phyloP scores from a whole-genome alignment of 2,888 invertebrate genomes.

The Schizotus pectinicornis region DNA sequence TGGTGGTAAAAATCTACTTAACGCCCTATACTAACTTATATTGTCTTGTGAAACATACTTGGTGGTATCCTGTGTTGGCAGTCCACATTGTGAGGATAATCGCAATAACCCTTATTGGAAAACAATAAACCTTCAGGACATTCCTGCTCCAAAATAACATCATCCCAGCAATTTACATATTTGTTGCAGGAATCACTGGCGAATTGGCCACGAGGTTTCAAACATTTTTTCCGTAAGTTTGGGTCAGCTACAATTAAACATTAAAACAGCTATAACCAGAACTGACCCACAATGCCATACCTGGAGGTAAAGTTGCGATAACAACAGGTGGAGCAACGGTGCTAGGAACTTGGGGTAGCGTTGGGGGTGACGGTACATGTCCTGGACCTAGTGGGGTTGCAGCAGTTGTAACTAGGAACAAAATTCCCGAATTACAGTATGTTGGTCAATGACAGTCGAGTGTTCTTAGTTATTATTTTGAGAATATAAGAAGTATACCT shows the following conservation, averaged over 20 bases:
- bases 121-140: slow-evolving; percentile 71
- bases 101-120: slow-evolving; percentile 65
- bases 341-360: slow-evolving; percentile 15
- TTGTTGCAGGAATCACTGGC: slow-evolving; percentile 67
- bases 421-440: too few species aligned
- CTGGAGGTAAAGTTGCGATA: slow-evolving; percentile 26
- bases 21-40: not conserved
- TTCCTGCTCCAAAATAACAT: slow-evolving; percentile 68
- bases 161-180: slow-evolving; percentile 77
- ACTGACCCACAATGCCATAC: slow-evolving; percentile 10
- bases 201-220: slow-evolving; percentile 66
- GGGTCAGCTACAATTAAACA: slow-evolving; percentile 27
- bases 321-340: slow-evolving; percentile 17
- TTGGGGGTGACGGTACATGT: slow-evolving; percentile 10
- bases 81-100: slow-evolving; percentile 68
- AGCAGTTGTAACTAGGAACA: not conserved
- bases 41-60: slow-evolving; percentile 4
- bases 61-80: slow-evolving; percentile 59
- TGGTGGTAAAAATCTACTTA: not conserved
- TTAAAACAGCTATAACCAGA: not conserved
- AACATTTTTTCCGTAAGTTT: slow-evolving; percentile 51
- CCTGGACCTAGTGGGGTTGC: slow-evolving; percentile 9
- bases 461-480: too few species aligned
- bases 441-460: too few species aligned
- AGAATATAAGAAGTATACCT: slow-evolving; percentile 15